Evolutionary conservation across 1,140 invertebrate genomes (phyloP).

Genomic region (Capitella teleta): DNA sequence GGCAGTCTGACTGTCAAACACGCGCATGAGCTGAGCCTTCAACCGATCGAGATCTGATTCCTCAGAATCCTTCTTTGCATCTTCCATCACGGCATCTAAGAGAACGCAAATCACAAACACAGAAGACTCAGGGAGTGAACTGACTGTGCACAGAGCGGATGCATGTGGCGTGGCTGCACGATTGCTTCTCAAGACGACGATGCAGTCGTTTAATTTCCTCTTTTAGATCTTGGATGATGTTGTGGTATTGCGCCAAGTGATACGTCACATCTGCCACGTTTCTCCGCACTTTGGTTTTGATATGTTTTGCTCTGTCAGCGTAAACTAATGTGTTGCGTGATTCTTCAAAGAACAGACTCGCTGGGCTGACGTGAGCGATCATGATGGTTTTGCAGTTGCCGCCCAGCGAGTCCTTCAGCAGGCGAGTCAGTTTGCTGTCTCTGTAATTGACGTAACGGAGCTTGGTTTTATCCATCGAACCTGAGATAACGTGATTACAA

Average conservation of each 20-base stretch:
- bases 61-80: constrained; percentile 13
- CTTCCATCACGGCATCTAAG: constrained; percentile 30
- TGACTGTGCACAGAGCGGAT: background rate
- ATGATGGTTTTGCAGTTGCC: constrained; percentile 91
- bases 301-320: constrained; percentile 82
- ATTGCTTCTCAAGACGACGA: constrained; percentile 48
- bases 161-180: background rate
- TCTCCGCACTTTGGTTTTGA: constrained; percentile 61
- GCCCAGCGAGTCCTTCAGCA: constrained; percentile 86
- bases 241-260: constrained; percentile 68
- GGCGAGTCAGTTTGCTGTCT: constrained; percentile 85
- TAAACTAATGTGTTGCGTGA: constrained; percentile 94
- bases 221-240: constrained; percentile 66
- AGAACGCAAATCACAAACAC: background rate
- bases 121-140: background rate
- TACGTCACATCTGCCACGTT: constrained; percentile 71
- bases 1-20: constrained; percentile 84
- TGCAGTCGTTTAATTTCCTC: constrained; percentile 73
- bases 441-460: constrained; percentile 85
- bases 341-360: constrained; percentile 61
- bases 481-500: background rate
- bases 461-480: constrained; percentile 49
- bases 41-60: constrained; percentile 51
- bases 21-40: constrained; percentile 69
- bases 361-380: constrained; percentile 89